These are phyloP conservation scores for Bilobella aurantiaca DNA, from an alignment of 1,140 invertebrate species.

Conservation along the genomic window DNA sequence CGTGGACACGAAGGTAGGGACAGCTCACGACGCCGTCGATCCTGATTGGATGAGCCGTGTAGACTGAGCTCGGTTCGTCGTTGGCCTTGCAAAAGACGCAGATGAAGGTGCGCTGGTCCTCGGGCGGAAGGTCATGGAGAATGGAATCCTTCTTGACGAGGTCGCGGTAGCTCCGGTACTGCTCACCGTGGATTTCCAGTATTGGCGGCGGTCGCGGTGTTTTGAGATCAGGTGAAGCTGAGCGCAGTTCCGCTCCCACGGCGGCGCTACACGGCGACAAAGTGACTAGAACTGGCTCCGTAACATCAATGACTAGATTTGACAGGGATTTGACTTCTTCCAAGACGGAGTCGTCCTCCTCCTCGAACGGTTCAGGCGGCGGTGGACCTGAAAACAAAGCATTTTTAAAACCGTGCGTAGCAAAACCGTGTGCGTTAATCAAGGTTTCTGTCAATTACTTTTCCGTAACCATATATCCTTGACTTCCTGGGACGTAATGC, in stretches of 20 bases:
- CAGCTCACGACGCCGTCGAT: conserved; percentile 19
- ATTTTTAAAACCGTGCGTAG: too few relatives aligned
- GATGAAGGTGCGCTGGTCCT: neutral
- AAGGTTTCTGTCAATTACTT: too few relatives aligned
- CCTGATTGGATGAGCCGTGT: conserved; percentile 19
- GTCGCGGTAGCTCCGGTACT: neutral
- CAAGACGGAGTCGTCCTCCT: neutral
- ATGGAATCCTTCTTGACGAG: neutral
- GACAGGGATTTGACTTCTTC: neutral
- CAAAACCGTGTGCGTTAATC: too few relatives aligned
- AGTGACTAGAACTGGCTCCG: neutral
- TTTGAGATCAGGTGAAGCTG: too few relatives aligned
- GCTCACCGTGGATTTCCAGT: neutral
- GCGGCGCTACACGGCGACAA: neutral
- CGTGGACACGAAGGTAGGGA: conserved; percentile 8
- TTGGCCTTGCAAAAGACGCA: conserved; percentile 28
- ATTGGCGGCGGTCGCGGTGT: neutral
- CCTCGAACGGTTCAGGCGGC: too few relatives aligned
- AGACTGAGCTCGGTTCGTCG: conserved; percentile 16
- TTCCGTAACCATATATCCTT: too few relatives aligned
- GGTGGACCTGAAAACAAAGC: too few relatives aligned
- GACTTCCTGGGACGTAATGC: too few relatives aligned
- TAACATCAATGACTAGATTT: neutral
- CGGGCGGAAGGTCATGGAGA: neutral
- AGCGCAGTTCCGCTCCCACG: neutral